These are phyloP conservation scores for Anableps anableps DNA, from an alignment of 2,797 vertebrate genomes.

Conservation along the genomic window DNA sequence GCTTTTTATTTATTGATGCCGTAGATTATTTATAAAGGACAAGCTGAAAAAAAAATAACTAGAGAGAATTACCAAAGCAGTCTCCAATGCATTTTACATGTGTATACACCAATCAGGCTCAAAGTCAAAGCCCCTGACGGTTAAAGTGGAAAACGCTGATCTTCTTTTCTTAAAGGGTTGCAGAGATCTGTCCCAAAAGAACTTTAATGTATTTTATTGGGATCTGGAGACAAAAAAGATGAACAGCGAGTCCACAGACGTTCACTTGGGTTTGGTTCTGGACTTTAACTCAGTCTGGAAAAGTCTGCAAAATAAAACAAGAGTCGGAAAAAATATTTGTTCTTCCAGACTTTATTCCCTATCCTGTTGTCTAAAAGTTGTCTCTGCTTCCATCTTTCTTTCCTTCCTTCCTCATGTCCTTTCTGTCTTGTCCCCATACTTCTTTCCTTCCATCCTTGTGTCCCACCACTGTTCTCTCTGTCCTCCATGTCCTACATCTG, in stretches of 20 bases:
- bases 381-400: background rate
- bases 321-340: background rate
- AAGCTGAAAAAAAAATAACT: conserved; percentile 2
- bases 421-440: background rate
- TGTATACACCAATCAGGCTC: background rate
- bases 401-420: background rate
- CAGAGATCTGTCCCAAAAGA: background rate
- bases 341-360: background rate
- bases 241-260: background rate
- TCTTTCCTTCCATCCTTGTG: background rate
- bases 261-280: background rate
- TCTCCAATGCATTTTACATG: background rate
- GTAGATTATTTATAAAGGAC: background rate
- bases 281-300: background rate
- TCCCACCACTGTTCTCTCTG: background rate
- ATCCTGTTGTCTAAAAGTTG: background rate
- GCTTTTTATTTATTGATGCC: conserved; percentile 5
- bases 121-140: background rate
- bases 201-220: background rate
- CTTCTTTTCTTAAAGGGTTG: background rate
- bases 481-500: background rate
- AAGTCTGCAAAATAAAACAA: background rate
- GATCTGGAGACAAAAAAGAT: background rate
- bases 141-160: conserved; percentile 1
- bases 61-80: background rate